phyloP scores from a whole-genome alignment of 2,797 vertebrate species.

The Platalea minor region DNA sequence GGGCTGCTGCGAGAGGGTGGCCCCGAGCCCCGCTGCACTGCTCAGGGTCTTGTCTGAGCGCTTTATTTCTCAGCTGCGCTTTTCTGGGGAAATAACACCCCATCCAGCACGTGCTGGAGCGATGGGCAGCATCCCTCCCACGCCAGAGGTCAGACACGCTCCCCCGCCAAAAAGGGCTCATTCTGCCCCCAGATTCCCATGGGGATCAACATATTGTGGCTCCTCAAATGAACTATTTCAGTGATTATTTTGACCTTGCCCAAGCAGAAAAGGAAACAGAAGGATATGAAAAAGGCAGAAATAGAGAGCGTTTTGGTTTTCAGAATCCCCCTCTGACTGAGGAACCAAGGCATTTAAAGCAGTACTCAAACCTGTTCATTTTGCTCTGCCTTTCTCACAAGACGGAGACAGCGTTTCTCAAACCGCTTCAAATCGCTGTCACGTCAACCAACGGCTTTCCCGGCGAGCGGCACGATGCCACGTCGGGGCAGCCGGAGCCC shows the following conservation, averaged over 20 bases:
- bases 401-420: rapidly evolving
- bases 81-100: neutral
- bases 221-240: neutral
- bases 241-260: neutral
- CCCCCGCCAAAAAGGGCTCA: neutral
- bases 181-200: neutral
- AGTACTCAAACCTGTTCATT: rapidly evolving
- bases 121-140: neutral
- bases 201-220: neutral
- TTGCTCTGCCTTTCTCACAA: neutral
- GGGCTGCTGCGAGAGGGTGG: neutral
- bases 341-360: neutral
- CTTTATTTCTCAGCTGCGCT: neutral
- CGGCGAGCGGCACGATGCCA: rapidly evolving
- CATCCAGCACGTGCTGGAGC: rapidly evolving
- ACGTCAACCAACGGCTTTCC: neutral
- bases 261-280: neutral
- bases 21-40: neutral
- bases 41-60: neutral
- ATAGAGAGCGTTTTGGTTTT: rapidly evolving
- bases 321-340: neutral
- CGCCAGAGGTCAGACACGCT: rapidly evolving
- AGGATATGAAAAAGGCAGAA: neutral
- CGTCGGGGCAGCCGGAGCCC: neutral
- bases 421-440: rapidly evolving